These are phyloP conservation scores for Neodon shergylaensis DNA, from an alignment of 2,113 vertebrate genomes.

Conservation along the genomic window DNA sequence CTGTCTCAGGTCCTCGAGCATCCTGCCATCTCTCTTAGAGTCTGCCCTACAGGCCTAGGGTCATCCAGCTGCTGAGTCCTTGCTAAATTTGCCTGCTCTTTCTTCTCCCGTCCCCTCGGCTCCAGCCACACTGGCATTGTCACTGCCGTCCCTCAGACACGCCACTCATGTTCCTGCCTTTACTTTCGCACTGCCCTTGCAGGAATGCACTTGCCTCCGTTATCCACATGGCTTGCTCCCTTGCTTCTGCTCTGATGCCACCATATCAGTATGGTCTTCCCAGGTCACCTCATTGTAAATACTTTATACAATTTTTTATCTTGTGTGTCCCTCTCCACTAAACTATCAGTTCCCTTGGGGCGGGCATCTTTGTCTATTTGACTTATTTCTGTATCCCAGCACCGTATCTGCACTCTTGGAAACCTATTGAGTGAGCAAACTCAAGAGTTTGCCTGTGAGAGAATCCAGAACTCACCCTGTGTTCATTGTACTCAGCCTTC, in stretches of 20 bases:
- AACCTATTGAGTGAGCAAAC: neutral
- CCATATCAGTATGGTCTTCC: neutral
- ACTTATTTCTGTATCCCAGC: too few relatives aligned
- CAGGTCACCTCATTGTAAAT: neutral
- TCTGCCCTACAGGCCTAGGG: neutral
- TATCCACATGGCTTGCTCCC: rapidly evolving
- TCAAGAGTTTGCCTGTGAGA: neutral
- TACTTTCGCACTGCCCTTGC: neutral
- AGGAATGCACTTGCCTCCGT: rapidly evolving
- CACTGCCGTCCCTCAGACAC: neutral
- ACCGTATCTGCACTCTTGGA: neutral
- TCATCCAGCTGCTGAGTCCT: neutral
- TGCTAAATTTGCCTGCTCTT: neutral
- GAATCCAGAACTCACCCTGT: neutral
- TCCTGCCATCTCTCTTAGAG: neutral
- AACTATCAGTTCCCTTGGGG: neutral
- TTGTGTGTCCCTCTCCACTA: neutral
- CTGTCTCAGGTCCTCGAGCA: neutral
- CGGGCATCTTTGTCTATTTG: neutral
- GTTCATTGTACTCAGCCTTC: neutral
- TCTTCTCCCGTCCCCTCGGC: neutral
- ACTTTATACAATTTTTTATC: neutral
- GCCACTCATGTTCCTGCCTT: neutral
- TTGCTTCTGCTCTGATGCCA: neutral
- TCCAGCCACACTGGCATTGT: neutral